A percentile compares a stretch with the other conserved stretches of the same genome.
Conservation (phyloP, 2,797 vertebrate genomes). For the Sebastes cheni region DNA sequence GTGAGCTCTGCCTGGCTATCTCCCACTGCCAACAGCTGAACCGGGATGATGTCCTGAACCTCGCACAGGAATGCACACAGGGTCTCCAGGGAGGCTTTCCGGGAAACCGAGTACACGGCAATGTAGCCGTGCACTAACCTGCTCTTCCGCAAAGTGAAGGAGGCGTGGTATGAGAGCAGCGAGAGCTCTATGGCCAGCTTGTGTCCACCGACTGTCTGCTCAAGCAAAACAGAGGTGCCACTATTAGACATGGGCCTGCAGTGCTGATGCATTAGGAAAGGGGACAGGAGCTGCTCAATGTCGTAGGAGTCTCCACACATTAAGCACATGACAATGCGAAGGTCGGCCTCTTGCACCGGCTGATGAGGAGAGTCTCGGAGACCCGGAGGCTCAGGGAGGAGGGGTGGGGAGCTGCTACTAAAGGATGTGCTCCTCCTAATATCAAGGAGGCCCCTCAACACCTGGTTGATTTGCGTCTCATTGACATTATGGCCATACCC, state of each 20-base stretch:
- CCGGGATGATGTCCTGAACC: slow-evolving; percentile 95
- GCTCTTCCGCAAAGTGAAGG: slow-evolving; percentile 93
- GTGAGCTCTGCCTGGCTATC: slow-evolving; percentile 85
- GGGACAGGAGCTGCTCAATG: slow-evolving; percentile 90
- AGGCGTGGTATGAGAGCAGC: slow-evolving; percentile 93
- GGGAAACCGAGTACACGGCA: slow-evolving; percentile 90
- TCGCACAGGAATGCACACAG: slow-evolving; percentile 95
- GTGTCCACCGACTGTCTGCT: slow-evolving; percentile 86
- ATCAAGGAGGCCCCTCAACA: slow-evolving; percentile 90
- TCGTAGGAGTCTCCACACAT: slow-evolving; percentile 94
- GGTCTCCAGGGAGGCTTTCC: slow-evolving; percentile 93
- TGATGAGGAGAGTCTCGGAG: slow-evolving; percentile 86
- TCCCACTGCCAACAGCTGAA: slow-evolving; percentile 92
- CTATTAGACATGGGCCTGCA: slow-evolving; percentile 86
- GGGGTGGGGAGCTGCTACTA: slow-evolving; percentile 82
- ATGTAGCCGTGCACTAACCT: slow-evolving; percentile 95
- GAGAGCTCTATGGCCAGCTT: slow-evolving; percentile 90
- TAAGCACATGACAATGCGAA: slow-evolving; percentile 93
- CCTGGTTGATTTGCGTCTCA: slow-evolving; percentile 94
- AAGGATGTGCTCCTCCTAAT: slow-evolving; percentile 87
- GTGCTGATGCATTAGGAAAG: slow-evolving; percentile 89
- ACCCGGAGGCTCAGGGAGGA: slow-evolving; percentile 83
- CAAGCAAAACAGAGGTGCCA: slow-evolving; percentile 89
- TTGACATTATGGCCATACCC: slow-evolving; percentile 93
- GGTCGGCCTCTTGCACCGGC: slow-evolving; percentile 85